Percentiles rank a stretch among this genome's conserved stretches.
These are phyloP conservation scores for Drosophila lini DNA, from an alignment of 1,140 invertebrate genomes.

Conservation along the genomic window DNA sequence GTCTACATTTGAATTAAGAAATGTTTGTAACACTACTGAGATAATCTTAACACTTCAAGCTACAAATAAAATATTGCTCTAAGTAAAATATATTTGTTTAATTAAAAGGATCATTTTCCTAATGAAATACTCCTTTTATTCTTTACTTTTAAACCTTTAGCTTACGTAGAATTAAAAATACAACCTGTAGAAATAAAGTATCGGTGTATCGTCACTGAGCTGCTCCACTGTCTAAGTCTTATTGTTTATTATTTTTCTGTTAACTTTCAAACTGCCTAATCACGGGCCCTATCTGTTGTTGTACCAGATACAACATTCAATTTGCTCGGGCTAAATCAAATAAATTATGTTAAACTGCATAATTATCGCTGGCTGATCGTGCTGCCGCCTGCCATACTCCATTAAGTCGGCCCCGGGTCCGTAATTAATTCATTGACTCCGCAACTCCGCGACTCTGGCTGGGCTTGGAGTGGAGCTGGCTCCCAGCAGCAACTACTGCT, in stretches of 20 bases:
- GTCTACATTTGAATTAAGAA: not conserved
- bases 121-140: too few species aligned
- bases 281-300: constrained; percentile 9
- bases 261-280: constrained; percentile 30
- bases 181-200: not conserved
- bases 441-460: constrained; percentile 8
- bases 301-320: constrained; percentile 31
- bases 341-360: constrained; percentile 56
- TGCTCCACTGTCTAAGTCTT: not conserved
- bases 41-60: not conserved
- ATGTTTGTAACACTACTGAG: not conserved
- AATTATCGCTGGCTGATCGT: constrained; percentile 51
- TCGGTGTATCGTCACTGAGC: too few species aligned
- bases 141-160: not conserved
- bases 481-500: constrained; percentile 8
- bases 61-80: not conserved
- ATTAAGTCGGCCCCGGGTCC: constrained; percentile 33
- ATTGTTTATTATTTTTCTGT: not conserved
- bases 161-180: too few species aligned
- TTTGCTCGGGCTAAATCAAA: constrained; percentile 48
- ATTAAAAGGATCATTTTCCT: too few species aligned
- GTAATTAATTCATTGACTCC: constrained; percentile 55
- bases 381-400: constrained; percentile 23
- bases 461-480: constrained; percentile 4
- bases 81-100: too few species aligned